phyloP scores from a whole-genome alignment of 1,140 invertebrate species.

The Caerostris extrusa region DNA sequence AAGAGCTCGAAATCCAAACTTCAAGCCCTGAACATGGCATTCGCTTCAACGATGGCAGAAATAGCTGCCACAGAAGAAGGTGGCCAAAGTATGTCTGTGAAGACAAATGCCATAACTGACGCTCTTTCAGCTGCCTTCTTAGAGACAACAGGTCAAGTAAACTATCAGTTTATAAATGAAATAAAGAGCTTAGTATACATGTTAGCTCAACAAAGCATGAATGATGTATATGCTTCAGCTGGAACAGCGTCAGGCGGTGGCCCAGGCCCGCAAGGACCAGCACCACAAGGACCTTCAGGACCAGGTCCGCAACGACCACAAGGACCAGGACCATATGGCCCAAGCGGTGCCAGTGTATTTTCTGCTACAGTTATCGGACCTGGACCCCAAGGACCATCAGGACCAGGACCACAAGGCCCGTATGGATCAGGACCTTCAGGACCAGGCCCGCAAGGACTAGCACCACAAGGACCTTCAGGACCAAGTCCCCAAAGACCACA shows the following conservation, averaged over 20 bases:
- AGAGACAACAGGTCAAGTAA: conserved; percentile 5
- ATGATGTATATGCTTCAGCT: neutral
- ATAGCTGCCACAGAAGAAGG: conserved; percentile 5
- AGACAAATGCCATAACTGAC: neutral
- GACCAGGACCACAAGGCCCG: neutral
- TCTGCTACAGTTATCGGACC: too few relatives aligned
- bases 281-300: too few relatives aligned
- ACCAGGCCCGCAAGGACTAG: too few relatives aligned
- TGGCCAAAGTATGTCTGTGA: neutral
- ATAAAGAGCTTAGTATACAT: neutral
- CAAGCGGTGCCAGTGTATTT: neutral
- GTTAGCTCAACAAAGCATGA: neutral
- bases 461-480: too few relatives aligned
- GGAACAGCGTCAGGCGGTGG: neutral
- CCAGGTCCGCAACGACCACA: neutral
- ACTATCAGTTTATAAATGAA: conserved; percentile 11
- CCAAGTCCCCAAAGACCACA: too few relatives aligned
- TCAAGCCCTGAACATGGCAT: conserved; percentile 46
- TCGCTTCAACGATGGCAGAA: conserved; percentile 43
- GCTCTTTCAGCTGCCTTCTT: conserved; percentile 11
- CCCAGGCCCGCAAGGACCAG: neutral
- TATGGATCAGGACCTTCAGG: too few relatives aligned
- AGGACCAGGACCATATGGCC: neutral
- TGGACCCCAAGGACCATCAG: too few relatives aligned
- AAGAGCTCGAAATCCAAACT: neutral